A percentile compares a stretch with the other conserved stretches of the same genome.
Conservation (phyloP, 2,113 vertebrate species). For the Odocoileus hemionus region DNA sequence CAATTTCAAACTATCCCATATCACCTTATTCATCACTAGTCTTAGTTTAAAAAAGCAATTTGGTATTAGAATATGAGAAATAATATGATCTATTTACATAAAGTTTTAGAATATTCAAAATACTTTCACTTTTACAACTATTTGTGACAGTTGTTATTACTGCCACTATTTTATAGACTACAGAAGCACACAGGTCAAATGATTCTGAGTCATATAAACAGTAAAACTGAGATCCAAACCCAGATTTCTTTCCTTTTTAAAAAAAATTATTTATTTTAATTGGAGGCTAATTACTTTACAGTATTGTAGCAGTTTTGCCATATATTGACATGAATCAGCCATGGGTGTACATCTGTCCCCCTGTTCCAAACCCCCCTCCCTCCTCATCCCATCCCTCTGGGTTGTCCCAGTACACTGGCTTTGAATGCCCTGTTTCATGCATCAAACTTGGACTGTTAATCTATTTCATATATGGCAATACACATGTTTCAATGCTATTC, state of each 20-base stretch:
- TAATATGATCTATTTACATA: conserved; percentile 1
- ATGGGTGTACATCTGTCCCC: not conserved
- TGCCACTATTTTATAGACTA: not conserved
- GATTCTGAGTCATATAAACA: not conserved
- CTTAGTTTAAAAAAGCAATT: conserved; percentile 4
- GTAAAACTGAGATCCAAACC: not conserved
- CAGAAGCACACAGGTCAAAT: not conserved
- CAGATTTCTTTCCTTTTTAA: not conserved
- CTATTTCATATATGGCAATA: not conserved
- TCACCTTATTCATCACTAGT: not conserved
- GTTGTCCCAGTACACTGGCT: not conserved
- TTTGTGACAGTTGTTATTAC: not conserved
- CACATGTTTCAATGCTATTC: not conserved
- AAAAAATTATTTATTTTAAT: not conserved
- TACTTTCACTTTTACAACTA: not conserved
- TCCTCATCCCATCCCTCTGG: not conserved
- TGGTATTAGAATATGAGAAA: not conserved
- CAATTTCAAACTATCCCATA: not conserved
- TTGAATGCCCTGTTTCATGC: not conserved
- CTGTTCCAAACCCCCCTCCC: not conserved
- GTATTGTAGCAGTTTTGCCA: not conserved
- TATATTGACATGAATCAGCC: not conserved
- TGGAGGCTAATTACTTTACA: not conserved
- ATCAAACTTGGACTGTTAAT: not conserved
- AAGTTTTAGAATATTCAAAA: not conserved